phyloP scores from a whole-genome alignment of 2,888 invertebrate genomes.

The Drosophila limbata region DNA sequence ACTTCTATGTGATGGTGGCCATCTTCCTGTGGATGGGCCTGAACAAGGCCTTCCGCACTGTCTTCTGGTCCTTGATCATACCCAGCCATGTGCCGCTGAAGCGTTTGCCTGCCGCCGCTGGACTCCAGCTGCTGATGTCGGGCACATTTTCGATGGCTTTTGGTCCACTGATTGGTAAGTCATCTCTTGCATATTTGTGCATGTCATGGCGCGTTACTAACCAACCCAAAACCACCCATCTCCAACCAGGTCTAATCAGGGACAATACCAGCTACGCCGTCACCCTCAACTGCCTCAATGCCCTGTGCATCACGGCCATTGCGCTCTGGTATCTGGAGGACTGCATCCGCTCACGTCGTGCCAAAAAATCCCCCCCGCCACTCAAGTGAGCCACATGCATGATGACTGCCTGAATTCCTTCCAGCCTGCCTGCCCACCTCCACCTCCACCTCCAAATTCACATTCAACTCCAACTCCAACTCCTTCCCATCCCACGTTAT shows the following conservation, averaged over 20 bases:
- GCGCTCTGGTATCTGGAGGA: slow-evolving; percentile 88
- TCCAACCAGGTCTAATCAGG: slow-evolving; percentile 87
- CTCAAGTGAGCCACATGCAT: slow-evolving; percentile 34
- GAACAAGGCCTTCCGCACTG: slow-evolving; percentile 90
- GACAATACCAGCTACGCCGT: slow-evolving; percentile 88
- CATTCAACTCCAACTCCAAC: background rate
- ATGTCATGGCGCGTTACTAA: slow-evolving; percentile 17
- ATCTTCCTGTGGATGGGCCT: slow-evolving; percentile 89
- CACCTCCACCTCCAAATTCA: background rate
- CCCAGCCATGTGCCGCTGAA: slow-evolving; percentile 90
- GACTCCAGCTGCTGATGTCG: slow-evolving; percentile 89
- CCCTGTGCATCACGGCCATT: slow-evolving; percentile 88
- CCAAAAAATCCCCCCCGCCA: slow-evolving; percentile 35
- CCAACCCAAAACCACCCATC: background rate
- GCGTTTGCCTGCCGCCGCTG: slow-evolving; percentile 90
- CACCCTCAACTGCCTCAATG: slow-evolving; percentile 89
- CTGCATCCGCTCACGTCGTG: slow-evolving; percentile 46
- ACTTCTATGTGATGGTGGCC: slow-evolving; percentile 86
- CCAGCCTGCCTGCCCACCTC: slow-evolving; percentile 11
- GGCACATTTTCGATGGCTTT: slow-evolving; percentile 88
- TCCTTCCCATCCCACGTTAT: slow-evolving; percentile 20
- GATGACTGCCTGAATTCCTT: background rate
- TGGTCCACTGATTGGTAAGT: slow-evolving; percentile 89
- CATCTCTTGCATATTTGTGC: background rate
- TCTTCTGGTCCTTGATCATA: slow-evolving; percentile 91